A percentile compares a stretch with the other conserved stretches of the same genome.
Conservation (phyloP, 2,888 invertebrate species). For the Drosophila austrosaltans region DNA sequence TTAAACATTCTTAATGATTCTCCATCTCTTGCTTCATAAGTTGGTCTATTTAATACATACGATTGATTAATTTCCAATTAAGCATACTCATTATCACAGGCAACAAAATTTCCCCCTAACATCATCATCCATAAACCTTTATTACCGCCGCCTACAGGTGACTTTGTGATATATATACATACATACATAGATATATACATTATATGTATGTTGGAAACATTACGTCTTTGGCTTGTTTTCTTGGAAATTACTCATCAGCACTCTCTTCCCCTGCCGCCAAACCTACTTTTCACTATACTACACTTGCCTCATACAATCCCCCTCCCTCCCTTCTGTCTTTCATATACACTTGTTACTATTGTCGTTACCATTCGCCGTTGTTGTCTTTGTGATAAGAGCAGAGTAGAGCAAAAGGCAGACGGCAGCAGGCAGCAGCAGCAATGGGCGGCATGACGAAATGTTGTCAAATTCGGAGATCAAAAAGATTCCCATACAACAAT, state of each 20-base stretch:
- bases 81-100: neutral
- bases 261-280: neutral
- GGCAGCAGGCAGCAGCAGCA: constrained; percentile 5
- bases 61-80: constrained; percentile 13
- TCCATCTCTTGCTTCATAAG: neutral
- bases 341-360: constrained; percentile 23
- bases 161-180: no score
- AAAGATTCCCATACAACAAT: constrained; percentile 53
- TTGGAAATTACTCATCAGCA: constrained; percentile 68
- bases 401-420: constrained; percentile 3
- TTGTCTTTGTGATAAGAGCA: constrained; percentile 18
- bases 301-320: no score
- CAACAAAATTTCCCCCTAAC: neutral
- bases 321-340: neutral
- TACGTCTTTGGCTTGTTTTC: constrained; percentile 45
- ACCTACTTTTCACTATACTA: no score
- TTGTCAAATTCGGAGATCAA: constrained; percentile 64
- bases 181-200: no score
- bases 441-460: constrained; percentile 67
- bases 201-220: constrained; percentile 12
- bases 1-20: neutral
- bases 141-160: no score
- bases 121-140: no score
- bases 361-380: neutral
- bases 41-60: constrained; percentile 6